phyloP scores from a whole-genome alignment of 2,797 vertebrate genomes.

The Anguilla megastoma region DNA sequence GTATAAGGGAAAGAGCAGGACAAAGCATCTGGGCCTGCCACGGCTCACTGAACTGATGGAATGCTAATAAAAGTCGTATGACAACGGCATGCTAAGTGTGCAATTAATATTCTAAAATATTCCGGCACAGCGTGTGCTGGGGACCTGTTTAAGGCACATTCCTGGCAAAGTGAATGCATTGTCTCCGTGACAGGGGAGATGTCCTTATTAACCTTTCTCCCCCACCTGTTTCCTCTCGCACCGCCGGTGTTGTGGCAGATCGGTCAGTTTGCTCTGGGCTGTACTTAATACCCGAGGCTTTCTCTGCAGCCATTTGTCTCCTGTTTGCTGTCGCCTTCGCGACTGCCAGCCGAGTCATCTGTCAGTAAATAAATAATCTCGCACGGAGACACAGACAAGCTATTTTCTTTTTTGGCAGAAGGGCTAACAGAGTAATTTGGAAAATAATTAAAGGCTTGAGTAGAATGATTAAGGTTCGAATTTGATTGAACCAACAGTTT shows the following conservation, averaged over 20 bases:
- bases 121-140: slow-evolving; percentile 60
- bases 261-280: slow-evolving; percentile 32
- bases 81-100: slow-evolving; percentile 70
- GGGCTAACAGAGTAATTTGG: slow-evolving; percentile 25
- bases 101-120: slow-evolving; percentile 75
- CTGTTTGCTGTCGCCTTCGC: slow-evolving; percentile 22
- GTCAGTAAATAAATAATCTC: slow-evolving; percentile 39
- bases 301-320: slow-evolving; percentile 30
- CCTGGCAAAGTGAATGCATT: slow-evolving; percentile 53
- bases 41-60: slow-evolving; percentile 69
- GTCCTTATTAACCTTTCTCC: slow-evolving; percentile 69
- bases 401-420: slow-evolving; percentile 26
- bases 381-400: slow-evolving; percentile 19
- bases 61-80: slow-evolving; percentile 76
- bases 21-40: slow-evolving; percentile 68
- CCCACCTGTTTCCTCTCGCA: slow-evolving; percentile 12
- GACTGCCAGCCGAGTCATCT: slow-evolving; percentile 14
- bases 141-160: slow-evolving; percentile 53
- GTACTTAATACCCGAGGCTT: slow-evolving; percentile 26
- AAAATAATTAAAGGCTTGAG: slow-evolving; percentile 34
- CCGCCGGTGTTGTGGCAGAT: slow-evolving; percentile 32
- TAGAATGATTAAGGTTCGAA: slow-evolving; percentile 32
- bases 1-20: slow-evolving; percentile 55
- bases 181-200: slow-evolving; percentile 53
- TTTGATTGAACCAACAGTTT: slow-evolving; percentile 21